Evolutionary conservation across 2,888 invertebrate genomes (phyloP), one percentile per base, ranked within the genome.

Genomic region (Epirrhoe tristata): DNA sequence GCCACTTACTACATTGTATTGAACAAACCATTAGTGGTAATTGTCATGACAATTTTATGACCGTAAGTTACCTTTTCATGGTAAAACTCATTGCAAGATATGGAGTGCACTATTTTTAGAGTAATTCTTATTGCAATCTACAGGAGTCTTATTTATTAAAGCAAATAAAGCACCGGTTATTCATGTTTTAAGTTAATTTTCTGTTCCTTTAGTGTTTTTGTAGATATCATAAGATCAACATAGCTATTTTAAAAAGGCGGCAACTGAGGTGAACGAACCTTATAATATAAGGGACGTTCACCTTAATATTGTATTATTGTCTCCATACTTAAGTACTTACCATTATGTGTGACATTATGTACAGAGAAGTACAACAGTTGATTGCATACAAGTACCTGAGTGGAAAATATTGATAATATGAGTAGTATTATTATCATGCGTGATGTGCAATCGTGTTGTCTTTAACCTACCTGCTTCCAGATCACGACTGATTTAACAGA

Each of bases 1-100:
- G 63, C 58, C 58, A 58, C 52, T 58, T 48, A 54, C 6, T 31
- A 51, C 50, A 51, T 63, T 43, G 62, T 63, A 63, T 32, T 7
- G 51, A 39, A 63, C 32, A 56, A 50, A 7, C 34, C 17, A 53
- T 58, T 64, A 55, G 39, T 43, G 24, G 50, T 10, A 58, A 61
- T 61, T 60, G 53, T 55, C 62, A 55, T 56, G 36, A 55, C 50
- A 56, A 50, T 55, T n/a, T 16, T 54, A 48, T 31, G 62, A 56
- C n/a, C 32, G 55, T 55, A 61, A 36, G 61, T 55, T 43, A 12
- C 12, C 39, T 43, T 10, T 12, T 43, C 12, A 12, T 43, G 0
- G 39, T 43, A 43, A 12, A 10, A 43, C 12, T 8, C 12, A 43
- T 39, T 43, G 12, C 39, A 43, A 43, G 12, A 43, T 12, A 43